Evolutionary conservation across 1,140 invertebrate genomes (phyloP), one percentile per base, ranked within the genome.

Genomic region (Eulimnadia texana): DNA sequence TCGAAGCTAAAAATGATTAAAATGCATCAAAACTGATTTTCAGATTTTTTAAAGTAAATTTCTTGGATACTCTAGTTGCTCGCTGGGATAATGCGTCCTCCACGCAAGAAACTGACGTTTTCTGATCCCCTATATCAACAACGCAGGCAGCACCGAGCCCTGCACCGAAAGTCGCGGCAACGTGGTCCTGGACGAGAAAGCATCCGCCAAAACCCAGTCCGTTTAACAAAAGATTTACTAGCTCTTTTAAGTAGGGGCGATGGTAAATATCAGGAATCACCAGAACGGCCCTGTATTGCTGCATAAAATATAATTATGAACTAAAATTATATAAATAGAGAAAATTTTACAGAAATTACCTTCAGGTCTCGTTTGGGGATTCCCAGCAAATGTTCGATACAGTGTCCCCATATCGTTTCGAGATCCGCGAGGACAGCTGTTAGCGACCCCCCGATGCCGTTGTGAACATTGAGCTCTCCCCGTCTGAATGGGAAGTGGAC

Each of bases 11-110:
- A 69, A 67, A 59, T 49, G 54, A 1, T 16, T 10, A 25, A 22
- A 49, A 47, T 23, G 23, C 9, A 22, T 22, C 3, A 33, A 3
- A 23, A 11, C 19, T 20, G 28, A 58, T 42, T 20, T 58, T 54
- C 52, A 27, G 16, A 64, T n/a, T 1, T 16, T 50, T 64, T 13
- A 64, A 19, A 22, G 22, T 24, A 2, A 63, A n/a, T 33, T 3
- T 22, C 19, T 51, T 24, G 62, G 73, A 66, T 65, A 90, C 79
- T 69, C 92, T 78, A 0, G 92, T 93, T 56, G 86, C 85, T 69
- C 85, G 82, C 68, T 93, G 88, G 53, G 91, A 95, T 59, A 96
- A 89, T 13, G 90, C 92, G 79, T 97, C 93, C 76, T 97, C 93
- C 2, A 96, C 90, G 76, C 93, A 98, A 11, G 90, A 93, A 16